Base-by-base conservation (phyloP, 2,113 vertebrate genomes). In the Pollachius pollachius region DNA sequence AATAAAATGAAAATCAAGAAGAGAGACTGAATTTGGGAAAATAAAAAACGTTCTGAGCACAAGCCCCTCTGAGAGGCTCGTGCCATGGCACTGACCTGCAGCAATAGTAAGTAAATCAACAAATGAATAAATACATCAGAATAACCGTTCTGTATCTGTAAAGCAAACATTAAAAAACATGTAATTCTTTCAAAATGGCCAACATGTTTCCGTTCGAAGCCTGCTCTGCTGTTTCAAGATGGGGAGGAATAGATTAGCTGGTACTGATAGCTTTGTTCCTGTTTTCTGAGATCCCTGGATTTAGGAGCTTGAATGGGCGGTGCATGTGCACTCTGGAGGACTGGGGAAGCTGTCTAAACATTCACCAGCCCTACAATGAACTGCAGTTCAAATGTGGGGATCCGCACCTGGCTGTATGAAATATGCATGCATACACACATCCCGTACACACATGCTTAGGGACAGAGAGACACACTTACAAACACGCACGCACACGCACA, bases 91-190 rank as follows among this genome's bases (percentile, higher is more conserved):
- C 92, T 92, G 90, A 92, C 83, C 87, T 87, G 81, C 88, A 91
- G 85, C 84, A 85, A 87, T 85, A 89, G 85, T 79, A 86, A 90
- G 85, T 86, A 85, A 90, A 90, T 84, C 90, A 85, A 86, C 41
- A 2, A 48, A 48, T 86, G 84, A 90, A 90, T 83, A 90, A 85
- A 86, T 83, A 83, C 90, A 90, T 85, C 89, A 88, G 85, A 87
- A 88, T 90, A 81, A 88, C 87, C 89, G 83, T 90, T 91, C 88
- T 92, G 89, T 92, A 90, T 88, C 88, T 92, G 89, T 91, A 93
- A 93, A 92, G 90, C 88, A 91, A 92, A 92, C 84, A 92, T 90
- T 88, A 89, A 91, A 48, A 91, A 90, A 91, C 90, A 89, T 89
- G 86, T 88, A 90, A 91, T 84, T 85, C 79, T 80, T 81, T 73